Base-by-base conservation (phyloP, 2,888 invertebrate genomes). In the Willowsia nigromaculata region DNA sequence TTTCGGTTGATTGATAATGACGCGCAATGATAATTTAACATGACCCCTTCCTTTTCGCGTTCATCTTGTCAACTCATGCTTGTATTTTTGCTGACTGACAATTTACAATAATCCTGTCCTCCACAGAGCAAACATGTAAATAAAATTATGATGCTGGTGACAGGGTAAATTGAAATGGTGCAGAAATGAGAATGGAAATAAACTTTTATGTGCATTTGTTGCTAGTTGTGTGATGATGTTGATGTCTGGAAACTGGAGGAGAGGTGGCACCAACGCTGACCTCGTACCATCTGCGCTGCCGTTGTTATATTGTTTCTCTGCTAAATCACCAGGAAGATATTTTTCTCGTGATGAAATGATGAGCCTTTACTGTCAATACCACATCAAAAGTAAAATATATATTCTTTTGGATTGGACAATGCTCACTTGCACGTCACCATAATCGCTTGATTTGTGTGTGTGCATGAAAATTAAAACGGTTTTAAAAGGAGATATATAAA, bases 41-140 rank as follows among this genome's bases (percentile, higher is more conserved):
- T 80, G 80, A 80, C 59, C 56, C 56, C 80, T 76, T 59, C 80
- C 56, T 56, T n/a, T 59, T 56, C 56, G 7, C 59, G 59, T 65
- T 30, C 76, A 50, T 50, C 40, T 56, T 80, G 47, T 27, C 50
- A 78, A 40, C 37, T 78, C 11, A 78, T 33, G 50, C 40, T 56
- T 25, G n/a, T 22, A 53, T 59, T 59, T 80, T 40, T 40, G 37
- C 59, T 80, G 80, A 80, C 76, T 76, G 76, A 80, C 56, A 80
- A 37, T 80, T 80, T 37, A 40, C 80, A 59, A 53, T 84, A 84
- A 84, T 84, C 82, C 43, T 62, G 82, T 62, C 83, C 83, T 84
- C 83, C 83, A 84, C 83, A 84, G 53, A 25, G 71, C 68, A 84
- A 84, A 68, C 83, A 84, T 40, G 56, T 40, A 56, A 40, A 37